Percentiles rank a stretch among this genome's conserved stretches.
These are phyloP conservation scores for Monopis laevigella DNA, from an alignment of 2,888 invertebrate species.

Conservation along the genomic window DNA sequence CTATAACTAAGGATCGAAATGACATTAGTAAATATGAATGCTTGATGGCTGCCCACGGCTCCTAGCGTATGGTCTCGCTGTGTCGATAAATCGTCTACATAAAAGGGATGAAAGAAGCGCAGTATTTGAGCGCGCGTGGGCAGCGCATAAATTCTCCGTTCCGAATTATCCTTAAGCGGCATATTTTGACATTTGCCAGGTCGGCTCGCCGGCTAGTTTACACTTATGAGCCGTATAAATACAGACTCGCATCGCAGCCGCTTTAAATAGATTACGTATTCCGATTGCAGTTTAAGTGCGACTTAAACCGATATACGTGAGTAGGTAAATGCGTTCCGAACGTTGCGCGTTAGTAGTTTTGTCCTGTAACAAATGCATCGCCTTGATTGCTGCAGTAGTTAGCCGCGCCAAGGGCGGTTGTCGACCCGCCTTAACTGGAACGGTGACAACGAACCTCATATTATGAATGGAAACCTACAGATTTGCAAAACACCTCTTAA, in stretches of 20 bases:
- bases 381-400: background rate
- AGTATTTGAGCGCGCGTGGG: slow-evolving; percentile 55
- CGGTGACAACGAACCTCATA: slow-evolving; percentile 1
- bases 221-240: slow-evolving; percentile 24
- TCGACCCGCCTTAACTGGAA: slow-evolving; percentile 3
- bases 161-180: slow-evolving; percentile 53
- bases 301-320: background rate
- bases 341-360: too few relatives aligned
- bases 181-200: slow-evolving; percentile 48
- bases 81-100: slow-evolving; percentile 52
- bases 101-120: slow-evolving; percentile 55
- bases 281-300: background rate
- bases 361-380: slow-evolving; percentile 6
- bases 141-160: slow-evolving; percentile 51
- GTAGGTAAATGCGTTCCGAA: too few relatives aligned
- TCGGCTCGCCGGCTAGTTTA: slow-evolving; percentile 40
- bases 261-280: background rate
- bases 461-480: background rate
- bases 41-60: background rate
- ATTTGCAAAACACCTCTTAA: slow-evolving; percentile 2
- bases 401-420: slow-evolving; percentile 6
- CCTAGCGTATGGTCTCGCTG: background rate
- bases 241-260: too few relatives aligned
- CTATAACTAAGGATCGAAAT: slow-evolving; percentile 4
- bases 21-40: slow-evolving; percentile 5